Evolutionary conservation across 2,113 vertebrate genomes (phyloP).

Genomic region (Micronycteris hirsuta): DNA sequence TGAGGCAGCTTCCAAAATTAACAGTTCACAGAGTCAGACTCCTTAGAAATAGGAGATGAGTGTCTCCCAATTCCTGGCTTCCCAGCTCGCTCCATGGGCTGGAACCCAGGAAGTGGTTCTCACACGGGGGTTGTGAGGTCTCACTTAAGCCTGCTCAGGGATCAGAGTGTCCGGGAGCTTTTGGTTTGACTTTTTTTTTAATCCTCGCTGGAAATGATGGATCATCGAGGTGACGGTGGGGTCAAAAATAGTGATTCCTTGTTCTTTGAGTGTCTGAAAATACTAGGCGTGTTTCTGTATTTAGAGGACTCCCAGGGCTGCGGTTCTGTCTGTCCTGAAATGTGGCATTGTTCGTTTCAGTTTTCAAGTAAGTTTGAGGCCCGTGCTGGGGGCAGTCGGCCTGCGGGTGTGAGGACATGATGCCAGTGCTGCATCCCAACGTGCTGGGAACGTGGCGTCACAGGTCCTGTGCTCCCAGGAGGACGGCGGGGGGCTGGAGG

Average conservation of each 20-base stretch:
- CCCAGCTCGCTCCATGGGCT: fast-evolving
- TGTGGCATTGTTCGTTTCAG: not conserved
- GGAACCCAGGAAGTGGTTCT: not conserved
- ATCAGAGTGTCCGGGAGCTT: not conserved
- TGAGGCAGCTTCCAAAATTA: not conserved
- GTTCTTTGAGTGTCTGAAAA: not conserved
- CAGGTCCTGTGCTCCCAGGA: too few relatives aligned
- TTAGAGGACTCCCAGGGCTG: fast-evolving
- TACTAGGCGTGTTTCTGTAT: fast-evolving
- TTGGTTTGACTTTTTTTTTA: not conserved
- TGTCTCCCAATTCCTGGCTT: not conserved
- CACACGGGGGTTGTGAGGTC: not conserved
- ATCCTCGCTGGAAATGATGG: not conserved
- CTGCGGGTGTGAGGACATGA: too few relatives aligned
- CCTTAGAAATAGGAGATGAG: not conserved
- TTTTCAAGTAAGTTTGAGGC: not conserved
- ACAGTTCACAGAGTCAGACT: not conserved
- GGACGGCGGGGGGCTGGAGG: not conserved
- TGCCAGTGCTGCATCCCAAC: not conserved
- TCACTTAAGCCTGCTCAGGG: too few relatives aligned
- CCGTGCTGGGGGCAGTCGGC: too few relatives aligned
- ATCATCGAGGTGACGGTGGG: not conserved
- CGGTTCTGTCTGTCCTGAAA: not conserved
- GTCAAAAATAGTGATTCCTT: not conserved
- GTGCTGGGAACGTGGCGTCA: too few relatives aligned